These are phyloP conservation scores for Triplophysa yarkandensis DNA, from an alignment of 2,797 vertebrate genomes.

Conservation along the genomic window DNA sequence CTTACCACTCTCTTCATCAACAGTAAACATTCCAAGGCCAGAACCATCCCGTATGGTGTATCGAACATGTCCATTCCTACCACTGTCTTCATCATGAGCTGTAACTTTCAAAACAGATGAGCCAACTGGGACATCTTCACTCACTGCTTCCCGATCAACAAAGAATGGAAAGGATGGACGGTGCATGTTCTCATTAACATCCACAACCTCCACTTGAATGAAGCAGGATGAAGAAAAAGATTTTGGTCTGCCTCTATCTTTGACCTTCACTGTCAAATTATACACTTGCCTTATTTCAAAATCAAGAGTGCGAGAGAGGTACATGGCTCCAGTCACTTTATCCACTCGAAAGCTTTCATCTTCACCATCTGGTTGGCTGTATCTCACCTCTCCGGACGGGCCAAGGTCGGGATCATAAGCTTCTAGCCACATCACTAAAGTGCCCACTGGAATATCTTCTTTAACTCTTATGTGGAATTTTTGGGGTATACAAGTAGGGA, in stretches of 20 bases:
- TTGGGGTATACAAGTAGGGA: conserved; percentile 78
- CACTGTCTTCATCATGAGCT: conserved; percentile 80
- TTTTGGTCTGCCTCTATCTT: conserved; percentile 81
- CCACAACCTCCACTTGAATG: conserved; percentile 80
- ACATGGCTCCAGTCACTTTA: conserved; percentile 81
- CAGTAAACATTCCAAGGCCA: conserved; percentile 81
- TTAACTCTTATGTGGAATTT: conserved; percentile 79
- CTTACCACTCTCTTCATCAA: conserved; percentile 84
- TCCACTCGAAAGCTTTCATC: conserved; percentile 82
- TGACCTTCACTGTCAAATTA: conserved; percentile 81
- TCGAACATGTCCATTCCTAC: conserved; percentile 80
- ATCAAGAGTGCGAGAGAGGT: conserved; percentile 79
- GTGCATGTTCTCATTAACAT: conserved; percentile 85
- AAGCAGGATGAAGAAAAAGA: conserved; percentile 80
- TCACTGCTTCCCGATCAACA: conserved; percentile 77
- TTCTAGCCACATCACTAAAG: conserved; percentile 81
- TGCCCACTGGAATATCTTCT: conserved; percentile 83
- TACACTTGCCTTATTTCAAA: conserved; percentile 83
- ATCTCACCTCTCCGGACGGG: conserved; percentile 81
- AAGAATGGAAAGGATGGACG: conserved; percentile 77
- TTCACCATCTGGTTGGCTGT: conserved; percentile 77
- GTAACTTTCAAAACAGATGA: conserved; percentile 79
- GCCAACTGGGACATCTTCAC: conserved; percentile 78
- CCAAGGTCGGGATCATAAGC: conserved; percentile 83
- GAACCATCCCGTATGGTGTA: conserved; percentile 84